A percentile compares a stretch with the other conserved stretches of the same genome.
Evolutionary conservation across 2,888 invertebrate genomes (phyloP).

Genomic region (Caenorhabditis macrosperma): DNA sequence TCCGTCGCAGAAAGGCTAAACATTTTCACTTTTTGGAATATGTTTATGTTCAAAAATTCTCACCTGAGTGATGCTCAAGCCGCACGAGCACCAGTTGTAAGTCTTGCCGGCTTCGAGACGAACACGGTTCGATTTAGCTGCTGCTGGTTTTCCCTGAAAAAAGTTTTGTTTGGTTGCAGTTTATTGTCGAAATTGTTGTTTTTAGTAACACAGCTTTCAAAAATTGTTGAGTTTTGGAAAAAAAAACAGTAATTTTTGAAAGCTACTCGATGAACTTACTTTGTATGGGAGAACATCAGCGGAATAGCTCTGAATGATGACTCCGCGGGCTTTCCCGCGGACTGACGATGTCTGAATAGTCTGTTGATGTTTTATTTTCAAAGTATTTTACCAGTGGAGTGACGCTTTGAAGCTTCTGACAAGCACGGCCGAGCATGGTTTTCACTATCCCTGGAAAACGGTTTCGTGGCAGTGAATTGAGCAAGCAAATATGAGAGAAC

Average conservation of each 20-base stretch:
- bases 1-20: conserved; percentile 94
- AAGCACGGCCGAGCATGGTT: conserved; percentile 53
- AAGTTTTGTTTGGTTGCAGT: neutral
- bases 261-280: conserved; percentile 1
- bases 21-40: neutral
- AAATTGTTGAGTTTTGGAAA: neutral
- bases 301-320: conserved; percentile 66
- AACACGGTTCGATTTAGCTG: conserved; percentile 63
- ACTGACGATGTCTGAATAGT: conserved; percentile 50
- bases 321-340: conserved; percentile 67
- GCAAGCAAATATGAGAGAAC: neutral
- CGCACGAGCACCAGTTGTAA: conserved; percentile 94
- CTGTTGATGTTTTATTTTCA: neutral
- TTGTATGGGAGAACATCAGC: conserved; percentile 70
- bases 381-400: conserved; percentile 34
- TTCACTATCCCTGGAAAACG: conserved; percentile 10
- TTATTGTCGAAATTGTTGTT: too few species aligned
- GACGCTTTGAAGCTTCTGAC: conserved; percentile 53
- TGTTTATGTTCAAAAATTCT: neutral
- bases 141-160: conserved; percentile 66
- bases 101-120: conserved; percentile 84
- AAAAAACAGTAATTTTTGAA: too few species aligned
- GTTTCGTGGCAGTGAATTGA: neutral
- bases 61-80: conserved; percentile 88
- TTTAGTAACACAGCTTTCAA: neutral